Percentiles rank a stretch among this genome's conserved stretches.
phyloP scores from a whole-genome alignment of 2,797 vertebrate species.

The Petrocephalus sullivani region DNA sequence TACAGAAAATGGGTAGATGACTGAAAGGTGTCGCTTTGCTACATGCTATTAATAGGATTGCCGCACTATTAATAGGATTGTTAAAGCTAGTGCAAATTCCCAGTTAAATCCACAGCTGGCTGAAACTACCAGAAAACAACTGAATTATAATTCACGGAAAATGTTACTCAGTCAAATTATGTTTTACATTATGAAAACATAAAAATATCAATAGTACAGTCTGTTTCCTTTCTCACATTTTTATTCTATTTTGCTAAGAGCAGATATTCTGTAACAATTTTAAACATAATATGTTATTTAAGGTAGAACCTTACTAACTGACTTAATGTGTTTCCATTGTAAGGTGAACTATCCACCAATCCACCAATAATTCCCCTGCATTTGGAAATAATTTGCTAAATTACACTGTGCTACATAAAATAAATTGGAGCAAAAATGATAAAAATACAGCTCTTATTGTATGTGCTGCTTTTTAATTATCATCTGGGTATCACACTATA shows the following conservation, averaged over 20 bases:
- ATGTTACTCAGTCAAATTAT: neutral
- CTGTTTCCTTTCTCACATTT: neutral
- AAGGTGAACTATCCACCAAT: neutral
- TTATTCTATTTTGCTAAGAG: neutral
- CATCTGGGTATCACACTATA: neutral
- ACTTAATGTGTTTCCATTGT: neutral
- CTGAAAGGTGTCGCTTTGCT: neutral
- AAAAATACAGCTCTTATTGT: neutral
- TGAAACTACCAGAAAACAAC: neutral
- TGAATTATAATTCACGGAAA: neutral
- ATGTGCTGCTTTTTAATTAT: neutral
- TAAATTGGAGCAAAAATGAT: neutral
- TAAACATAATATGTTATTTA: neutral
- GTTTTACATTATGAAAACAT: neutral
- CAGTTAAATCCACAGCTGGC: neutral
- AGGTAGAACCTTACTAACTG: neutral
- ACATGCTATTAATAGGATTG: neutral
- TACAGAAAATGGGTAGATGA: neutral
- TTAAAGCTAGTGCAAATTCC: neutral
- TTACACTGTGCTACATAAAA: neutral
- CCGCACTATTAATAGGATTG: neutral
- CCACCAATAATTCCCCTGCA: neutral
- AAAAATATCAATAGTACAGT: neutral
- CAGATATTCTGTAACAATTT: neutral
- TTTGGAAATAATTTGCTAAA: neutral